These are phyloP conservation scores for Jacana jacana DNA, from an alignment of 2,113 vertebrate species.

Conservation along the genomic window DNA sequence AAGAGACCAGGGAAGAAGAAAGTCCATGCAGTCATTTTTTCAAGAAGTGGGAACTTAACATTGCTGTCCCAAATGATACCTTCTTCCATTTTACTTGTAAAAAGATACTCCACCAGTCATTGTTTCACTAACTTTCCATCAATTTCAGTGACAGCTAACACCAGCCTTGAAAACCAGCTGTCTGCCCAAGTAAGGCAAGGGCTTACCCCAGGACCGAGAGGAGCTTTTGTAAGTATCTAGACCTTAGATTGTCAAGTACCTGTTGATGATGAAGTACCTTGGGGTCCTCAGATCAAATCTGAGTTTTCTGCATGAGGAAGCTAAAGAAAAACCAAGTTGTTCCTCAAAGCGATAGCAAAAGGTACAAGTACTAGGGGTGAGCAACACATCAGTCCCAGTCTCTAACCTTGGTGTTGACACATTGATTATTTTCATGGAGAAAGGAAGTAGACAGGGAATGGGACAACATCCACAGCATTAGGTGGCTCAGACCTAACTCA, in stretches of 20 bases:
- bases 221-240: neutral
- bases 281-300: neutral
- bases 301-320: neutral
- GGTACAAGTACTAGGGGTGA: neutral
- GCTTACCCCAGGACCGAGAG: neutral
- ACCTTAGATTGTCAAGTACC: neutral
- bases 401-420: neutral
- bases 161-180: neutral
- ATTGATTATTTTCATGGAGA: neutral
- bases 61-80: too few species aligned
- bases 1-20: neutral
- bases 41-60: neutral
- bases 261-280: neutral
- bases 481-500: too few species aligned
- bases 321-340: neutral
- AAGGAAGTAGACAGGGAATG: neutral
- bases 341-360: neutral
- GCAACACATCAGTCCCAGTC: neutral
- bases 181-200: neutral
- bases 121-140: neutral
- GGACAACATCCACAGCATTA: neutral
- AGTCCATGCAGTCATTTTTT: neutral
- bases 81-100: neutral
- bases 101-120: neutral
- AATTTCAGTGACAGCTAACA: neutral